Percentiles rank a stretch among this genome's conserved stretches.
These are phyloP conservation scores for Endomychus coccineus DNA, from an alignment of 2,888 invertebrate species.

Conservation along the genomic window DNA sequence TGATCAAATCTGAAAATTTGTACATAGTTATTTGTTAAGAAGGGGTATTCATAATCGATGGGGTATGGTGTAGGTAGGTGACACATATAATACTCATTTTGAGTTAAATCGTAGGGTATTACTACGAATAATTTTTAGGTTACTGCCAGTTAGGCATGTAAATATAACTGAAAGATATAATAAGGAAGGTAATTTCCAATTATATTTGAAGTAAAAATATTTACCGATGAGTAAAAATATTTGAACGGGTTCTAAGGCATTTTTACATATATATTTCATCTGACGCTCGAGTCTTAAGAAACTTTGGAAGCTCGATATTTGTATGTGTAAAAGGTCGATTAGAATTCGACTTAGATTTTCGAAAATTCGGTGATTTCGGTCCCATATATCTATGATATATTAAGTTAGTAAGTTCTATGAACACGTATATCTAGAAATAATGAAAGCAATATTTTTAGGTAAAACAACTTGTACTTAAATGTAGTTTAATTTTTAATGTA, in stretches of 20 bases:
- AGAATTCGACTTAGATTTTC: constrained; percentile 17
- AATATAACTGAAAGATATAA: constrained; percentile 10
- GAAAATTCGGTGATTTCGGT: constrained; percentile 53
- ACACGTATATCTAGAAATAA: constrained; percentile 43
- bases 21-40: constrained; percentile 20
- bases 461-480: too few relatives aligned
- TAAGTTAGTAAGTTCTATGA: constrained; percentile 90
- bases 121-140: constrained; percentile 28
- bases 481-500: too few relatives aligned
- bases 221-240: constrained; percentile 39
- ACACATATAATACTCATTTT: constrained; percentile 30
- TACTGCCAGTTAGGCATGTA: constrained; percentile 24
- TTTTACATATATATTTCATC: too few relatives aligned
- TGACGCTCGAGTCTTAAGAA: constrained; percentile 7
- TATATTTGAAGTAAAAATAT: constrained; percentile 38
- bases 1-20: constrained; percentile 19
- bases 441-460: neutral
- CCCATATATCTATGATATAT: constrained; percentile 99
- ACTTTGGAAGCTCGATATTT: constrained; percentile 27
- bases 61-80: constrained; percentile 22
- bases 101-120: constrained; percentile 37
- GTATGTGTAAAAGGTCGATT: constrained; percentile 5
- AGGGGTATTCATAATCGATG: constrained; percentile 17
- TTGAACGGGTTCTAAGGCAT: constrained; percentile 12
- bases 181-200: constrained; percentile 51